Base-by-base conservation (phyloP, 2,797 vertebrate species). In the Rhabdomys pumilio region DNA sequence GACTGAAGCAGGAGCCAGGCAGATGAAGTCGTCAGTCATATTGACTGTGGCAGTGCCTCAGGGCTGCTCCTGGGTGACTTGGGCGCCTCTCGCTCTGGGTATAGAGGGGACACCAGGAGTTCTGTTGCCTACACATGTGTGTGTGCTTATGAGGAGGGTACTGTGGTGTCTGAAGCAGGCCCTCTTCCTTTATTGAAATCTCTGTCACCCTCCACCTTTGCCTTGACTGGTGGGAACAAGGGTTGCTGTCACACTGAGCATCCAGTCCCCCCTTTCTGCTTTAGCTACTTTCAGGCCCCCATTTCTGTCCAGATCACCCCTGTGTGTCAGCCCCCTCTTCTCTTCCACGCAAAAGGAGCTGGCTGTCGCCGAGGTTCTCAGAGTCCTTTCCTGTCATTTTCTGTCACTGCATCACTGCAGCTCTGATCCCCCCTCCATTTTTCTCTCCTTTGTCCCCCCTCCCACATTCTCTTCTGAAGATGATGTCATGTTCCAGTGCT, bases 401-500 rank as follows among this genome's bases (percentile, higher is more conserved):
- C 44, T 34, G 13, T 90, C 72, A 59, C 88, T 87, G 5, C 59
- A 9, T 90, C 72, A 65, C 90, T 87, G 7, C 65, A 9, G 65
- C 65, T 90, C 47, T 6, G 59, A 4, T 93, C 44, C 61, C 50
- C 44, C 55, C 10, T 87, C 47, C 4, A 0, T n/a, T 77, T 77
- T 87, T 83, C 69, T 92, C 92, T 67, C 47, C 72, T 75, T 83
- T 81, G 44, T 53, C 14, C 31, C 44, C 34, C 65, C 44, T 83
- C 31, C 75, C 90, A 73, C 50, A 17, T n/a, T 88, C 88, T 81
- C 89, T 93, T 95, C 41, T 76, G 81, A 89, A 89, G 90, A 97
- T 97, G 96, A 98, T 95, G 92, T 96, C 98, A 96, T 97, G 76
- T 89, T 93, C 87, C 75, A 93, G 24, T 57, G 2, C 77, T 34